Base-by-base conservation (phyloP, 2,888 invertebrate species). In the Plagodis dolabraria region DNA sequence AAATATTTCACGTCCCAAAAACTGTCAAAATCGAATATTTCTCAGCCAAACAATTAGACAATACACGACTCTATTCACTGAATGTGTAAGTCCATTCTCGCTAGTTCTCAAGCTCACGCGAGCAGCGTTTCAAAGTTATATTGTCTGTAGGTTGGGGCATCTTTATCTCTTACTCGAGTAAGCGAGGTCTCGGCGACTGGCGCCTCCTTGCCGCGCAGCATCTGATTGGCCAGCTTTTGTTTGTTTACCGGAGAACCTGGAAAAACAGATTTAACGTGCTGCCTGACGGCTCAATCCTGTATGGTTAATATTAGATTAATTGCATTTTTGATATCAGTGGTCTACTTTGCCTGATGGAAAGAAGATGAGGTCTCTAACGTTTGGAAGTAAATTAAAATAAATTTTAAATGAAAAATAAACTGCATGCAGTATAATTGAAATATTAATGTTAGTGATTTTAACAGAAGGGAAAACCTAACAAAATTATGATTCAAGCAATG, bases 171-270 rank as follows among this genome's bases (percentile, higher is more conserved):
- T 96, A 96, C 96, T 95, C 96, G 94, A 88, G 95, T 96, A 84
- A 96, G 94, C 75, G 96, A 95, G 68, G 96, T 96, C 93, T 96
- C 96, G 86, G 96, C 96, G 76, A 95, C 94, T 80, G 93, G 94
- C 82, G 93, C 93, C 93, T 95, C 94, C 69, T 85, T 85, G 86
- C 95, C 95, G 78, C 95, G 94, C 87, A 94, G 94, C 93, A 94
- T 89, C 88, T 96, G 95, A 89, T 96, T 96, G 86, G 95, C 96
- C 92, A 96, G 93, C 93, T 96, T 96, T 93, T 95, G 95, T 92
- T 94, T 96, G 94, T 96, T 96, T 92, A 96, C 95, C 70, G 96
- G 96, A 70, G 96, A 96, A 86, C 96, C 96, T 96, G 94, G 52
- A 92, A 87, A 40, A 75, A 80, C 60, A 64, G 60, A 80, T 60